phyloP scores from a whole-genome alignment of 2,888 invertebrate genomes.

The Hemicrepidius hirtus region DNA sequence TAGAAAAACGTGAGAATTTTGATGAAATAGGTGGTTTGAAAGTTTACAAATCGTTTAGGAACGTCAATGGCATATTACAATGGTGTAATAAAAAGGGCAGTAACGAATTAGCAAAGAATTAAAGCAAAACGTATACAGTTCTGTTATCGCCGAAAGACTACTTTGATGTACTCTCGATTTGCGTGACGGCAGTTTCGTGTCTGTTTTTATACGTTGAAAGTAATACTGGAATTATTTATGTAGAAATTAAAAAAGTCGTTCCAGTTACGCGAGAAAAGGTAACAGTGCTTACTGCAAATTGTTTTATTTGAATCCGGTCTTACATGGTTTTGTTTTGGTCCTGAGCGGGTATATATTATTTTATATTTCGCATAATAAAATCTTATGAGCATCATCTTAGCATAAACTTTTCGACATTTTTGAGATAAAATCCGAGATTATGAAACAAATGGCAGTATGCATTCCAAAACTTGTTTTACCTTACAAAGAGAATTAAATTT shows the following conservation, averaged over 20 bases:
- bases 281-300: constrained; percentile 27
- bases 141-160: constrained; percentile 21
- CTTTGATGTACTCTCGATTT: constrained; percentile 43
- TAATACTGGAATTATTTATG: constrained; percentile 51
- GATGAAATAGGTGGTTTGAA: neutral
- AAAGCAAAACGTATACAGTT: constrained; percentile 8
- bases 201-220: constrained; percentile 50
- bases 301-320: constrained; percentile 10
- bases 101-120: constrained; percentile 21
- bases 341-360: constrained; percentile 7
- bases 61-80: constrained; percentile 8
- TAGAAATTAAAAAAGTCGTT: constrained; percentile 46
- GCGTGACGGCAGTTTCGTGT: constrained; percentile 52
- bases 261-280: constrained; percentile 33
- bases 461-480: constrained; percentile 4
- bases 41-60: constrained; percentile 1
- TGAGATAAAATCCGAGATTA: neutral
- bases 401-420: neutral
- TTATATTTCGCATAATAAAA: constrained; percentile 14
- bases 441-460: neutral
- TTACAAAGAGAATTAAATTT: neutral
- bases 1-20: constrained; percentile 8
- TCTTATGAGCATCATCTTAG: neutral
- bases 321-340: neutral
- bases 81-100: constrained; percentile 3